Evolutionary conservation across 2,113 vertebrate species (phyloP), one percentile per base, ranked within the genome.

Genomic region (Mustela nigripes): DNA sequence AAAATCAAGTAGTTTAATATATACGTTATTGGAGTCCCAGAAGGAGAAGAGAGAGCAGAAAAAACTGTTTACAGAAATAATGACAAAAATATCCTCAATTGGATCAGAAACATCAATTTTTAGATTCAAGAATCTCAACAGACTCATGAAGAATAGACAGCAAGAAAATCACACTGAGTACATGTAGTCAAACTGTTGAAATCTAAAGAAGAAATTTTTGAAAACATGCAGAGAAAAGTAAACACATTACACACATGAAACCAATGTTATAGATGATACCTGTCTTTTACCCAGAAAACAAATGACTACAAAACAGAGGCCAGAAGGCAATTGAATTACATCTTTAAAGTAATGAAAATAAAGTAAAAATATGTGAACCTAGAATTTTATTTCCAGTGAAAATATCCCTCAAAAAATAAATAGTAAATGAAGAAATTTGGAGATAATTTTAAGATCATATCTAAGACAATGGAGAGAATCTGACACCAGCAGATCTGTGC

Each of bases 51-150:
- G 19, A 78, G 22, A 78, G 26, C 28, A 11, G 31, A 67, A 22
- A 9, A n/a, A 45, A 60, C 11, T 63, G 1, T 83, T 74, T 67
- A 53, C 91, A 78, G 31, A 91, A 67, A 91, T 48, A 73, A 24
- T 50, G 50, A 81, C 62, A 28, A 71, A 60, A 63, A 63, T 31
- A n/a, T 42, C 4, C 24, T 56, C 15, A 84, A 56, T 53, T 84
- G 84, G 48, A 65, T 36, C 48, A 91, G 91, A 90, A 78, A 65
- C 28, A 67, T 84, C 50, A 58, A 85, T 76, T 76, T 95, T 84
- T 28, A 60, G 12, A 36, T 91, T 67, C 16, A 78, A 76, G 60
- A 67, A 85, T 28, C 16, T 91, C 60, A 67, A 21, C 31, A 69
- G 45, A 69, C 5, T 1, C 22, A 22, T 21, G 48, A 4, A 91